phyloP scores from a whole-genome alignment of 2,888 invertebrate species.

The Perdita meconis region DNA sequence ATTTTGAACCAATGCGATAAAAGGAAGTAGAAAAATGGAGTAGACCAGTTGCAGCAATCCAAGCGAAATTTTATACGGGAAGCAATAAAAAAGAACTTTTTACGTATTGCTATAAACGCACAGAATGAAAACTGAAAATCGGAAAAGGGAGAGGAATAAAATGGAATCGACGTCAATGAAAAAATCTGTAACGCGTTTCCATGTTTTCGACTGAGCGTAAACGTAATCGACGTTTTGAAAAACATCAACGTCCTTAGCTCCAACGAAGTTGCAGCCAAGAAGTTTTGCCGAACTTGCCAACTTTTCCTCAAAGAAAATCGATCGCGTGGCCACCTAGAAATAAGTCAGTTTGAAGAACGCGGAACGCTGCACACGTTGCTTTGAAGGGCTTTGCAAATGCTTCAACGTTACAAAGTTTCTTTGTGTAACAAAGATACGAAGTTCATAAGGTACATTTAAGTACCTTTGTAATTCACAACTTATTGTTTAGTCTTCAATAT shows the following conservation, averaged over 20 bases:
- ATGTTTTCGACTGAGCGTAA: too few species aligned
- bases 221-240: too few species aligned
- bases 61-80: background rate
- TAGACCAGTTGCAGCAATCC: background rate
- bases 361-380: background rate
- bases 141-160: background rate
- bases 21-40: background rate
- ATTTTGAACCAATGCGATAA: background rate
- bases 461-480: background rate
- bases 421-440: conserved; percentile 1
- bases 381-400: background rate
- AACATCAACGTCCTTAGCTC: background rate
- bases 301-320: background rate
- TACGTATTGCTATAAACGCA: background rate
- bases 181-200: background rate
- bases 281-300: too few species aligned
- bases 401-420: background rate
- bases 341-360: background rate
- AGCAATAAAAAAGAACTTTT: conserved; percentile 22
- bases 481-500: background rate
- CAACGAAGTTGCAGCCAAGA: too few species aligned
- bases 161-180: background rate
- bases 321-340: background rate
- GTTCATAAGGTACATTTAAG: background rate
- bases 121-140: background rate